These are phyloP conservation scores for Catocala nupta DNA, from an alignment of 2,888 invertebrate species.

Conservation along the genomic window DNA sequence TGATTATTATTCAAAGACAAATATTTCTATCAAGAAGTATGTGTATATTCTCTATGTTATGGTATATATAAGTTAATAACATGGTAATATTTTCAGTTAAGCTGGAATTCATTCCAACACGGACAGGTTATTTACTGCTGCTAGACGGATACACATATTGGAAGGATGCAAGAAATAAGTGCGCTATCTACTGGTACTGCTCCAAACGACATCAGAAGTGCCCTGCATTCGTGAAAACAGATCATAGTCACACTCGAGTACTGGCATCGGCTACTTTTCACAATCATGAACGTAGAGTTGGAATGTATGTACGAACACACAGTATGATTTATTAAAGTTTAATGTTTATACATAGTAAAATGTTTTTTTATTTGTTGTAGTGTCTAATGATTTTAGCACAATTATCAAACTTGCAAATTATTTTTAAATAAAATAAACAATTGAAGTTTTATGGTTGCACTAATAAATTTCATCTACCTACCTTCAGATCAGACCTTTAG, in stretches of 20 bases:
- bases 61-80: background rate
- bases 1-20: too few relatives aligned
- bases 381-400: too few relatives aligned
- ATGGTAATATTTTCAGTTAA: constrained; percentile 22
- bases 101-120: constrained; percentile 46
- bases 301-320: too few relatives aligned
- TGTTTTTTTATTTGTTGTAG: too few relatives aligned
- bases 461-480: too few relatives aligned
- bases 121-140: constrained; percentile 49
- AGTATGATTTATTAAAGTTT: too few relatives aligned
- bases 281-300: constrained; percentile 22
- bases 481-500: too few relatives aligned
- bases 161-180: constrained; percentile 52
- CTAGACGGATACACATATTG: constrained; percentile 57
- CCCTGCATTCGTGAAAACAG: constrained; percentile 48
- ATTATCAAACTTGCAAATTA: too few relatives aligned
- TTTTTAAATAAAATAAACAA: too few relatives aligned
- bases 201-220: constrained; percentile 49
- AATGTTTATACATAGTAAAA: too few relatives aligned
- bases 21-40: too few relatives aligned
- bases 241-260: constrained; percentile 10
- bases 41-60: background rate
- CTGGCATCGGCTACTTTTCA: constrained; percentile 15
- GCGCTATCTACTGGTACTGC: constrained; percentile 54
- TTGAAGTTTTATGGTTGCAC: too few relatives aligned